A percentile compares a stretch with the other conserved stretches of the same genome.
phyloP scores from a whole-genome alignment of 2,888 invertebrate species.

The Folsomia manolachei region DNA sequence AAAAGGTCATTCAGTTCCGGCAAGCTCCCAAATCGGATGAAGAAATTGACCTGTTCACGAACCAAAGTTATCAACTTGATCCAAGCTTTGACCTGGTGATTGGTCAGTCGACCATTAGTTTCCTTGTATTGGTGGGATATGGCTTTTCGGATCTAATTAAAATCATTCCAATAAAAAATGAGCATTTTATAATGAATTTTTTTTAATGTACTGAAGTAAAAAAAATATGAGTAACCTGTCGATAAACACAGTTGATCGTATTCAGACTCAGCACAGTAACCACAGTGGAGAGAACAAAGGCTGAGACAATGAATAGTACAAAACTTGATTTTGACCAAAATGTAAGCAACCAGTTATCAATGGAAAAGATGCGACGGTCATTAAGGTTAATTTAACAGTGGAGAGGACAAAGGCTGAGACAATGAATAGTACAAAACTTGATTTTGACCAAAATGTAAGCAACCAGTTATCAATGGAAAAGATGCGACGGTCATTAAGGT shows the following conservation, averaged over 20 bases:
- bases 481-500: background rate
- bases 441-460: background rate
- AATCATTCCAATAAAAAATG: too few species aligned
- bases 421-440: background rate
- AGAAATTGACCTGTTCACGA: background rate
- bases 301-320: background rate
- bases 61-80: background rate
- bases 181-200: too few species aligned
- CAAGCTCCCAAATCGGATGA: background rate
- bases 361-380: background rate
- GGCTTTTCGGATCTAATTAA: background rate
- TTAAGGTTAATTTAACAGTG: background rate
- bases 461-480: background rate
- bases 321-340: background rate
- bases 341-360: background rate
- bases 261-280: background rate
- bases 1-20: slow-evolving; percentile 5
- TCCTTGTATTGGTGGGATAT: background rate
- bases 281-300: background rate
- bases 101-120: background rate
- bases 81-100: slow-evolving; percentile 1
- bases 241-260: background rate
- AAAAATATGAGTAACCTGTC: background rate
- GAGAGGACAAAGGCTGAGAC: background rate
- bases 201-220: too few species aligned